Evolutionary conservation across 2,113 vertebrate species (phyloP).

Genomic region (Oceanites oceanicus): DNA sequence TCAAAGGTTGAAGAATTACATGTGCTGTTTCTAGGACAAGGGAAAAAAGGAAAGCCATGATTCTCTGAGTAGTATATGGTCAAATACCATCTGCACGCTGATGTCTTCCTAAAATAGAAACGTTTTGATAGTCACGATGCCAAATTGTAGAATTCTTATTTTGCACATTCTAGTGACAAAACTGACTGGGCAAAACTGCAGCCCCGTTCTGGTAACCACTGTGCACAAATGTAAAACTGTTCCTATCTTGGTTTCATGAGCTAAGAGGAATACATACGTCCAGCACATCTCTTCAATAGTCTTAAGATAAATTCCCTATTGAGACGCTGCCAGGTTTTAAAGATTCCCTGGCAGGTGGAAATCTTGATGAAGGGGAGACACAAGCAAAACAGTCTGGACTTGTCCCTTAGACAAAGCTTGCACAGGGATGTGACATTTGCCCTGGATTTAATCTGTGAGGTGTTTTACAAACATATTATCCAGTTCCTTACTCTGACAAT

Average conservation of each 20-base stretch:
- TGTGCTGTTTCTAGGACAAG: slow-evolving; percentile 73
- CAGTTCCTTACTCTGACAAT: not conserved
- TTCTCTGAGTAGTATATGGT: not conserved
- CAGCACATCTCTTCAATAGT: not conserved
- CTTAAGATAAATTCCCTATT: not conserved
- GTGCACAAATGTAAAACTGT: not conserved
- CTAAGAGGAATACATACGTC: not conserved
- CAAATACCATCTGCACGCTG: not conserved
- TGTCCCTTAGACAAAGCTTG: not conserved
- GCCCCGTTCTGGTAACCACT: not conserved
- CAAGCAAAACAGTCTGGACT: not conserved
- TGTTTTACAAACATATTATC: not conserved
- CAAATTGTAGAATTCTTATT: not conserved
- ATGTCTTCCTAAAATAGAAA: not conserved
- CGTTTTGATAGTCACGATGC: not conserved
- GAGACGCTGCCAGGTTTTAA: not conserved
- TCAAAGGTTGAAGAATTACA: slow-evolving; percentile 78
- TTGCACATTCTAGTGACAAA: not conserved
- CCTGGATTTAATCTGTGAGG: not conserved
- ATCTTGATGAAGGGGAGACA: not conserved
- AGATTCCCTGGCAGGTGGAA: not conserved
- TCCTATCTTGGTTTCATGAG: not conserved
- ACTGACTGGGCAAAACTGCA: not conserved
- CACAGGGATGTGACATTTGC: not conserved
- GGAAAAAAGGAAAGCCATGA: not conserved